Conservation (phyloP, 2,113 vertebrate species). For the Muntiacus reevesi region DNA sequence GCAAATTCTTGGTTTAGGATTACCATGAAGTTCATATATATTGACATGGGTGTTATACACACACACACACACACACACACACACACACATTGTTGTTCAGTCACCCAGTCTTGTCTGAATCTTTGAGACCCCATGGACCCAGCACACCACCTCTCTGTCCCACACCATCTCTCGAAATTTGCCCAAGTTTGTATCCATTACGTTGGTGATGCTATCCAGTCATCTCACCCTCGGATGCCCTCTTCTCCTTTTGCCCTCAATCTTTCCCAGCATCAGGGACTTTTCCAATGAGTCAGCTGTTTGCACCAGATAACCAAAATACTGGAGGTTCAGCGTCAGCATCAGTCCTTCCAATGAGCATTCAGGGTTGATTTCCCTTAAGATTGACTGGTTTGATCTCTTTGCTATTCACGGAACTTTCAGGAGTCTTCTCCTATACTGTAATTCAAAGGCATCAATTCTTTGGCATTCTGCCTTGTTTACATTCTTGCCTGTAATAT, state of each 20-base stretch:
- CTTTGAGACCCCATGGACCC: not conserved
- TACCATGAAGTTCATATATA: not conserved
- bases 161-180: not conserved
- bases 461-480: not conserved
- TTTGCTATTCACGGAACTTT: not conserved
- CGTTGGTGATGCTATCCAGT: not conserved
- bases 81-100: not conserved
- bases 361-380: not conserved
- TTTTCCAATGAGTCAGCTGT: not conserved
- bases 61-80: not conserved
- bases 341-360: not conserved
- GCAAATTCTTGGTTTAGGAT: not conserved
- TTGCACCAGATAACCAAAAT: not conserved
- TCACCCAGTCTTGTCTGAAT: not conserved
- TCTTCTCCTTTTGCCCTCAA: not conserved
- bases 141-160: not conserved
- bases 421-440: not conserved
- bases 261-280: not conserved
- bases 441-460: not conserved
- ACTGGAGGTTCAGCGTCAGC: not conserved
- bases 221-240: not conserved
- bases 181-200: rapidly evolving
- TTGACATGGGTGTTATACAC: not conserved
- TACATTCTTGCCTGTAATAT: not conserved
- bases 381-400: not conserved